These are phyloP conservation scores for Epinotia ramella DNA, from an alignment of 2,888 invertebrate species.

Conservation along the genomic window DNA sequence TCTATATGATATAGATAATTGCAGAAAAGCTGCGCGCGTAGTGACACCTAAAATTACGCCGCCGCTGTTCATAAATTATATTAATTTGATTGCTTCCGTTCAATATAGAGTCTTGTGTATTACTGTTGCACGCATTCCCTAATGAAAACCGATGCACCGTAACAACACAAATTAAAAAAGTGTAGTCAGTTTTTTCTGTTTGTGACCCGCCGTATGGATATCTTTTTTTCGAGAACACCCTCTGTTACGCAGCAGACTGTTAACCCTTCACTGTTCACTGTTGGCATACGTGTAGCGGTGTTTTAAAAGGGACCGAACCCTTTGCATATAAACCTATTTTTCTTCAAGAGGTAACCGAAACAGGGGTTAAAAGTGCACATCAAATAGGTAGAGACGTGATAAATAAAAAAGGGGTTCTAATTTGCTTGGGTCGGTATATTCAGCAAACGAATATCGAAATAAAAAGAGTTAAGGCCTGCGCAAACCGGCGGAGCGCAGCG, in stretches of 20 bases:
- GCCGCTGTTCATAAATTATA: too few relatives aligned
- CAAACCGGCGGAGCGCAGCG: too few relatives aligned
- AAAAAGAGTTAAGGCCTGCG: not conserved
- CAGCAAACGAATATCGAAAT: not conserved
- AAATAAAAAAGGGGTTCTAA: conserved; percentile 40
- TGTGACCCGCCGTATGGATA: conserved; percentile 63
- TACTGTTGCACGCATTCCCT: not conserved
- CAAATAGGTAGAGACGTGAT: conserved; percentile 44
- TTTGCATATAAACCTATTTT: conserved; percentile 61
- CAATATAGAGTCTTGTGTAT: not conserved
- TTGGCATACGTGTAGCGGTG: conserved; percentile 66
- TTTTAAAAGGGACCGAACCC: conserved; percentile 63
- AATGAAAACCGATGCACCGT: not conserved
- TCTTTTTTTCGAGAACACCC: conserved; percentile 66
- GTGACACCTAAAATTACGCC: too few relatives aligned
- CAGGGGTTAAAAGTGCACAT: conserved; percentile 50
- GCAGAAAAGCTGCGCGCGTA: too few relatives aligned
- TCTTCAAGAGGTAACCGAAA: conserved; percentile 50
- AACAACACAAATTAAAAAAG: conserved; percentile 25
- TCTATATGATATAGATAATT: too few relatives aligned
- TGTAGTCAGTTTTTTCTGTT: conserved; percentile 52
- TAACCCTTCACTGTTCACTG: conserved; percentile 76
- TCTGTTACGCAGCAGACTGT: conserved; percentile 77
- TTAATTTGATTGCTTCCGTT: not conserved
- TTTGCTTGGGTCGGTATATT: conserved; percentile 3